Percentiles rank a stretch among this genome's conserved stretches.
phyloP scores from a whole-genome alignment of 2,888 invertebrate species.

The Eristalis pertinax region DNA sequence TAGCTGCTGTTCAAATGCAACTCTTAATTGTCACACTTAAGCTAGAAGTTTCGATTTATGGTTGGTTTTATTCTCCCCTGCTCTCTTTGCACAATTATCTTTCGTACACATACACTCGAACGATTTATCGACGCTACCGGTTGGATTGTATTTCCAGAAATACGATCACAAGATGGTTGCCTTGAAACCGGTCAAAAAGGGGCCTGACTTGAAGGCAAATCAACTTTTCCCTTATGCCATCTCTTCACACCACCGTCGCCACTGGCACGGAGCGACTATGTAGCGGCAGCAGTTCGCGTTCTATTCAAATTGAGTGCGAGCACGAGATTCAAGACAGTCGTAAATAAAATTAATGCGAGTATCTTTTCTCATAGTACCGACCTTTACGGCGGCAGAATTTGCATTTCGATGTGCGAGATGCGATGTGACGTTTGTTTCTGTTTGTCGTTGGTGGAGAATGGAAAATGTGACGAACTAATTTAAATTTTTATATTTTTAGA shows the following conservation, averaged over 20 bases:
- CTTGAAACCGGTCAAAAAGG: slow-evolving; percentile 47
- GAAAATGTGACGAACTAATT: too few species aligned
- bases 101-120: background rate
- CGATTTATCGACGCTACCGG: background rate
- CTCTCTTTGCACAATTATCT: background rate
- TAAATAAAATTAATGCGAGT: background rate
- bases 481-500: too few species aligned
- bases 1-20: background rate
- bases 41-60: background rate
- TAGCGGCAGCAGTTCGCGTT: background rate
- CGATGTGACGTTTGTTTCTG: background rate
- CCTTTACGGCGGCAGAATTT: background rate
- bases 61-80: background rate
- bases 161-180: slow-evolving; percentile 10
- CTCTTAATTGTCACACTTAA: background rate
- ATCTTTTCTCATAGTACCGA: background rate
- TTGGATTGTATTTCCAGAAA: slow-evolving; percentile 25
- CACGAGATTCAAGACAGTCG: background rate
- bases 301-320: background rate
- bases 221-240: background rate
- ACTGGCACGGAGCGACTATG: background rate
- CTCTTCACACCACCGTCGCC: background rate
- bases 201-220: slow-evolving; percentile 38
- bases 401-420: background rate
- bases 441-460: too few species aligned